A percentile compares a stretch with the other conserved stretches of the same genome.
These are phyloP conservation scores for Neodiprion virginianus DNA, from an alignment of 1,140 invertebrate genomes.

Conservation along the genomic window DNA sequence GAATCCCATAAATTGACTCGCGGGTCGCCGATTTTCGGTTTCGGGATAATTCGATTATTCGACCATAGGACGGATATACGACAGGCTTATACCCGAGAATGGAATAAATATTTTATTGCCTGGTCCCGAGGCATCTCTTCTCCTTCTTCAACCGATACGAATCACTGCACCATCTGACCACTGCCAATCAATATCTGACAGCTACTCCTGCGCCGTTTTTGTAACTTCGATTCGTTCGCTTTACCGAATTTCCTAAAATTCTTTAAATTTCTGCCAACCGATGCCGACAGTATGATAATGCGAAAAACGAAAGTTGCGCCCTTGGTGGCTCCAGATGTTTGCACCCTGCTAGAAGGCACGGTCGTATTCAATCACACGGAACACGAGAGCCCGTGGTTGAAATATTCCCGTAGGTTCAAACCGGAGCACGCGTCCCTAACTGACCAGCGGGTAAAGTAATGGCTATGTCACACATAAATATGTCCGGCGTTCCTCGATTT, in stretches of 20 bases:
- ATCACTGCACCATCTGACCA: no score
- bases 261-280: no score
- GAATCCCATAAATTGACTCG: constrained; percentile 19
- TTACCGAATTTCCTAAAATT: no score
- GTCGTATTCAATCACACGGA: background rate
- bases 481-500: constrained; percentile 7
- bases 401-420: background rate
- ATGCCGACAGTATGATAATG: no score
- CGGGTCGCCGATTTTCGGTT: constrained; percentile 18
- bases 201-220: no score
- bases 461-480: background rate
- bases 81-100: background rate
- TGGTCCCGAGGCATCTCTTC: background rate
- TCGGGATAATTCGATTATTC: constrained; percentile 15
- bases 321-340: no score
- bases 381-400: background rate
- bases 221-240: no score
- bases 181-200: no score
- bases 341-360: no score
- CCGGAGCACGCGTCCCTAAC: background rate
- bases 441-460: constrained; percentile 12
- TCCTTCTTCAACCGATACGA: no score
- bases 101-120: background rate
- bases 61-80: constrained; percentile 9
- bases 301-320: no score